Base-by-base conservation (phyloP, 2,113 vertebrate species). In the Prunella himalayana region DNA sequence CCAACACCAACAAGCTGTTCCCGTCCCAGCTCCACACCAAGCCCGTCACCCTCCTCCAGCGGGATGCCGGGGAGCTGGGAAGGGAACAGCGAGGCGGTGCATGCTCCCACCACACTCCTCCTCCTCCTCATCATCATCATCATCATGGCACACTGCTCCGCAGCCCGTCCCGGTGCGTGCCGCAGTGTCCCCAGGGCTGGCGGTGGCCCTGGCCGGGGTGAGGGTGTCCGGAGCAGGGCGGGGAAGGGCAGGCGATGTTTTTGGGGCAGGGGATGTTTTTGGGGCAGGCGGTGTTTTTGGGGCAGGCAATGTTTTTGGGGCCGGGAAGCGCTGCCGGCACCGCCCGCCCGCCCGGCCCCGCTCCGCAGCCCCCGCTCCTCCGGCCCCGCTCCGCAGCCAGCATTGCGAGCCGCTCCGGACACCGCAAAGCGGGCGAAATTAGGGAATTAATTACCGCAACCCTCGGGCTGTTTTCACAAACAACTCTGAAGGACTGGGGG, bases 331-430 rank as follows among this genome's bases (percentile, higher is more conserved):
- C 25, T 17, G 19, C n/a, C 2, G 19, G 3, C 60, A 16, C 8
- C 5, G 37, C 37, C 66, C 56, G 72, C 44, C 54, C 56, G 50
- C 15, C 44, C 56, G 7, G 39, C 27, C 11, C 69, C 1, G 33
- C n/a, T n/a, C 24, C 2, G 49, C 60, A 9, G 4, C 31, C 7
- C 20, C 47, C 21, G 22, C 63, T 9, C 7, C 24, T 6, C 31
- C 54, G 14, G 54, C 54, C 53, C 53, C 53, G 31, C 19, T 37
- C 53, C 53, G 53, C 49, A 3, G 51, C 56, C 17, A 8, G 41
- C 31, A 39, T 16, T 3, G 44, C 16, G 25, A 13, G 10, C 1
- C 15, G 0, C 42, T 3, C n/a, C 2, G 33, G 35, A 31, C 21
- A 30, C 54, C 23, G 6, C 4, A 28, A 25, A 33, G 11, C 2